phyloP scores from a whole-genome alignment of 2,113 vertebrate species.

The Passer domesticus region DNA sequence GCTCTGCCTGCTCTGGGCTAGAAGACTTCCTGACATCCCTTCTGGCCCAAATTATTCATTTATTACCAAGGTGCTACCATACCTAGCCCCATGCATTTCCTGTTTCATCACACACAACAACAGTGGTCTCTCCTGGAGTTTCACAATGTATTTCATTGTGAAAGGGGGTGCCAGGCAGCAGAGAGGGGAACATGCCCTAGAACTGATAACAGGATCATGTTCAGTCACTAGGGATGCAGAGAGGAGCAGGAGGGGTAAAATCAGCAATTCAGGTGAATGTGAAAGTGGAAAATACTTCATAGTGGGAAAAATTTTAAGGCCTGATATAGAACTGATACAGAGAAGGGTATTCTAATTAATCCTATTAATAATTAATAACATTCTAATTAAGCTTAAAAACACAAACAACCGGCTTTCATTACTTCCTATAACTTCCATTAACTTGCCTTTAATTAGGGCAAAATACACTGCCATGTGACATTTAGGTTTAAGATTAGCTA shows the following conservation, averaged over 20 bases:
- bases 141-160: accelerated
- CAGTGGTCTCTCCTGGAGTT: not conserved
- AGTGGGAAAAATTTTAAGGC: not conserved
- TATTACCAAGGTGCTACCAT: not conserved
- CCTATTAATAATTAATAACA: not conserved
- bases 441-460: not conserved
- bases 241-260: accelerated
- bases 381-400: not conserved
- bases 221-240: not conserved
- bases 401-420: not conserved
- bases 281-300: not conserved
- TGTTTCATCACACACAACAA: accelerated
- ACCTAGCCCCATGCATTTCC: not conserved
- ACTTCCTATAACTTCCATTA: not conserved
- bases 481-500: not conserved
- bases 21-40: not conserved
- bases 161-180: not conserved
- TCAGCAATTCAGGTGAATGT: not conserved
- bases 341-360: not conserved
- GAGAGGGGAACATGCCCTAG: not conserved
- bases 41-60: not conserved
- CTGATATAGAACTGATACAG: not conserved
- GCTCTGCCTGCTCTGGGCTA: not conserved
- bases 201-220: not conserved
- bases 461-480: not conserved